Base-by-base conservation (phyloP, 2,113 vertebrate genomes). In the Aptenodytes patagonicus region DNA sequence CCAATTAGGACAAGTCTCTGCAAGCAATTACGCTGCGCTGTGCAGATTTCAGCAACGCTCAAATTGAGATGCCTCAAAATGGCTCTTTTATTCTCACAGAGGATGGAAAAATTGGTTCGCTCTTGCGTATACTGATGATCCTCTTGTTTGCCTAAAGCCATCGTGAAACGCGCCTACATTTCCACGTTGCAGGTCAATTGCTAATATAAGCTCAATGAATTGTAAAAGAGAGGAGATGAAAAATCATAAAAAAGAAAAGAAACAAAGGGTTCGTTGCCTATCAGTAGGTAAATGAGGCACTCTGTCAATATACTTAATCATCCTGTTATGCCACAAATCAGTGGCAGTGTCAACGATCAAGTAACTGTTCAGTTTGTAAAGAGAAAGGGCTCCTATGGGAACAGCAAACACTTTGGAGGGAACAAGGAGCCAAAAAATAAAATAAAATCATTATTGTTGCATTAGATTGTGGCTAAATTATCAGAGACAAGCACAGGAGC, bases 261-360 rank as follows among this genome's bases (percentile, higher is more conserved):
- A 81, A 91, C 51, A 94, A 91, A 96, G 55, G 36, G n/a, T 88
- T 95, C 91, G 82, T 52, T 93, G 94, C 72, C 49, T 86, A 38
- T 82, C 87, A 82, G 89, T 66, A 95, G 88, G 72, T 76, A 96
- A 94, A 95, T 68, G 73, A 97, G 94, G 89, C 83, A 78, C 72
- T 88, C 80, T 96, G 94, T 89, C 92, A 96, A 80, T 60, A 87
- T 5, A 38, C 49, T 90, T 96, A 91, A 96, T 96, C 97, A 95
- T 92, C 73, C 94, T 26, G 52, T 76, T 94, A 93, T 34, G 91
- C 60, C 66, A 96, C 91, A 94, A 94, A 95, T 92, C 95, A 92
- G 83, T 36, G 72, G 61, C 62, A 83, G 83, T 78, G 95, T 87
- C 83, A 95, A 58, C 0, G 31, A 94, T 72, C 91, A 95, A 97